phyloP scores from a whole-genome alignment of 2,797 vertebrate species.

The Anguilla obscura region DNA sequence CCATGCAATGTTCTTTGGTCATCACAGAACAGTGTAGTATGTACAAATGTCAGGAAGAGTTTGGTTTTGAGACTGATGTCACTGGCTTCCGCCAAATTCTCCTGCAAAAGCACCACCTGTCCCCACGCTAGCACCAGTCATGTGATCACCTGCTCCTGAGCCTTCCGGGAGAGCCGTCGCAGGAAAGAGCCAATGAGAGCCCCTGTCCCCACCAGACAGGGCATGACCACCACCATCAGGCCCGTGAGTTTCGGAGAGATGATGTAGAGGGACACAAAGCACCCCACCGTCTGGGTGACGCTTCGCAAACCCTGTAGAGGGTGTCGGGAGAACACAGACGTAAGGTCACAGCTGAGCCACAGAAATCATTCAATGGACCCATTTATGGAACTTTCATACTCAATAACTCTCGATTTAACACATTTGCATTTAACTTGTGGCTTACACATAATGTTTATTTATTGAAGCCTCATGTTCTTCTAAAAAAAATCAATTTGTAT shows the following conservation, averaged over 20 bases:
- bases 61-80: neutral
- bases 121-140: neutral
- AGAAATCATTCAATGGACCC: neutral
- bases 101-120: neutral
- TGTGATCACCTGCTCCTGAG: conserved; percentile 87
- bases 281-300: conserved; percentile 85
- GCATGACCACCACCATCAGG: conserved; percentile 82
- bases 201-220: conserved; percentile 80
- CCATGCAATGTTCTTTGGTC: no score
- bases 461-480: no score
- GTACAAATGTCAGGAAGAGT: neutral
- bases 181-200: conserved; percentile 85
- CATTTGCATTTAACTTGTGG: no score
- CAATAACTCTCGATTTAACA: neutral
- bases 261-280: conserved; percentile 87
- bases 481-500: no score
- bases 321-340: neutral
- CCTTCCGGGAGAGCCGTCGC: conserved; percentile 82
- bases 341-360: neutral
- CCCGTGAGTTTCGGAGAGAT: conserved; percentile 90
- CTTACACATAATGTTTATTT: no score
- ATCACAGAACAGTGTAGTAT: neutral
- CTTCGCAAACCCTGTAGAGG: conserved; percentile 86
- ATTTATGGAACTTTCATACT: neutral
- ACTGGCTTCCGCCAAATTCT: neutral